A percentile compares a stretch with the other conserved stretches of the same genome.
These are phyloP conservation scores for Forbesichthys papilliferus DNA, from an alignment of 2,113 vertebrate genomes.

Conservation along the genomic window DNA sequence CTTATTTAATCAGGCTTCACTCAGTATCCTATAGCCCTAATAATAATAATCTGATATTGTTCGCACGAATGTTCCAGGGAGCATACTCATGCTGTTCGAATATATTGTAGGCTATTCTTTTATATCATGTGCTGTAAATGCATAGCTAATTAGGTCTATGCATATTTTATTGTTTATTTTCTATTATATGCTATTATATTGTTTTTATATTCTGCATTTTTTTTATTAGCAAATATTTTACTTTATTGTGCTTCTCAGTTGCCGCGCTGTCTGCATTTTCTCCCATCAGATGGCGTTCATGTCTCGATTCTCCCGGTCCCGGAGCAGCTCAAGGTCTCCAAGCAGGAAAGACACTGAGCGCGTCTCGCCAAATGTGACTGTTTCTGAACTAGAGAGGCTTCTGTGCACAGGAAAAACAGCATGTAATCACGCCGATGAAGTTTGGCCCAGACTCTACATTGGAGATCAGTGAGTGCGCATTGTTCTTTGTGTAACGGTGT, in stretches of 20 bases:
- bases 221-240: neutral
- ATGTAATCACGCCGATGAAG: slow-evolving; percentile 92
- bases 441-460: slow-evolving; percentile 93
- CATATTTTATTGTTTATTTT: neutral
- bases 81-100: neutral
- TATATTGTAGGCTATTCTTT: neutral
- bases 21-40: too few species aligned
- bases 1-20: too few species aligned
- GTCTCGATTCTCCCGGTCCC: slow-evolving; percentile 89
- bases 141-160: neutral
- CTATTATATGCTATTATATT: neutral
- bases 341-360: slow-evolving; percentile 76
- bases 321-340: slow-evolving; percentile 85
- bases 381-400: slow-evolving; percentile 89
- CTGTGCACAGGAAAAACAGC: slow-evolving; percentile 91
- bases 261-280: neutral
- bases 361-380: slow-evolving; percentile 77
- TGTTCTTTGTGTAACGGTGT: too few species aligned
- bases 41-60: neutral
- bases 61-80: neutral
- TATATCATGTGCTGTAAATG: neutral
- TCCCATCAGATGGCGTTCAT: slow-evolving; percentile 86
- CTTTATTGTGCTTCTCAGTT: neutral
- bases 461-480: slow-evolving; percentile 88
- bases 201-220: neutral